Conservation (phyloP, 2,888 invertebrate species). For the Chrysolina haemoptera region DNA sequence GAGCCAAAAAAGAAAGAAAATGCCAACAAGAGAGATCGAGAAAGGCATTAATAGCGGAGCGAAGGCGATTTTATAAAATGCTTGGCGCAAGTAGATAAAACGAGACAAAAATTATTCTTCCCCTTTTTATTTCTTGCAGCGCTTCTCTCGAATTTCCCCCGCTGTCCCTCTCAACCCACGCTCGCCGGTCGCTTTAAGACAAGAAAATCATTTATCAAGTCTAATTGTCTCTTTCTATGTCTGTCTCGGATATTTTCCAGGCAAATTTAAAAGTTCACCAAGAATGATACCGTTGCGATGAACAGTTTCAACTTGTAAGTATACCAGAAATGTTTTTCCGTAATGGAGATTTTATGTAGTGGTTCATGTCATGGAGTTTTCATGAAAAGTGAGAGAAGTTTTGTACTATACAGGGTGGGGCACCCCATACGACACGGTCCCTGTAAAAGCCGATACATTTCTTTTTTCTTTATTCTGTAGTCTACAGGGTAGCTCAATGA, state of each 20-base stretch:
- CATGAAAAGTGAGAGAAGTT: background rate
- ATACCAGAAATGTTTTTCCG: background rate
- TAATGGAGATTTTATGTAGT: constrained; percentile 8
- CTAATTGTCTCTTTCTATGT: constrained; percentile 66
- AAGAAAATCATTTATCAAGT: constrained; percentile 67
- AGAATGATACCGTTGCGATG: constrained; percentile 27
- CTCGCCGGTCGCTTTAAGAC: constrained; percentile 53
- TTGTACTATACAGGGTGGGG: no score
- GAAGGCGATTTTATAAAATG: constrained; percentile 67
- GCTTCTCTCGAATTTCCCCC: constrained; percentile 49
- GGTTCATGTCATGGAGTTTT: background rate
- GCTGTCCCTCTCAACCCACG: constrained; percentile 35
- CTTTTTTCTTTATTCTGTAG: no score
- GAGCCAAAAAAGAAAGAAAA: constrained; percentile 56
- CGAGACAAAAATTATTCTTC: constrained; percentile 67
- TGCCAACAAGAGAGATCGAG: constrained; percentile 57
- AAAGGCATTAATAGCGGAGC: constrained; percentile 60
- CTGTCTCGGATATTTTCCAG: constrained; percentile 56
- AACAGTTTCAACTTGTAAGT: constrained; percentile 36
- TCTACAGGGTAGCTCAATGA: no score
- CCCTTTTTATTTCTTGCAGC: constrained; percentile 63
- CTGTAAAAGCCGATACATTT: no score
- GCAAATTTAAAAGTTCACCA: constrained; percentile 41
- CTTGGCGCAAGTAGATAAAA: constrained; percentile 66
- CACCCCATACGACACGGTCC: no score